phyloP scores from a whole-genome alignment of 2,113 vertebrate species.

The Pelecanoides urinatrix region DNA sequence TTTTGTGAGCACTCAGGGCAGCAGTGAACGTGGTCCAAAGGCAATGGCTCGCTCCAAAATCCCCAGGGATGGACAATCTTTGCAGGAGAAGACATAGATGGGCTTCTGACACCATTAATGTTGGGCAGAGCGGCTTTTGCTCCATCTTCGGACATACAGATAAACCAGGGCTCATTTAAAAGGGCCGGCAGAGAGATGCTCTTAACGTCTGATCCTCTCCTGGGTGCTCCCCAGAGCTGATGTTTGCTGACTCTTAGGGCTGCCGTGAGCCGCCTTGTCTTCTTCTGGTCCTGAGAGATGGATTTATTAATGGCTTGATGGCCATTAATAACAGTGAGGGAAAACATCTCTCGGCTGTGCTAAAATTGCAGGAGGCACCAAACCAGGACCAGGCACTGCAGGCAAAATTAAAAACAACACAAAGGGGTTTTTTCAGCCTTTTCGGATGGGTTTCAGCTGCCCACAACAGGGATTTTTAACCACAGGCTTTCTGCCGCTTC shows the following conservation, averaged over 20 bases:
- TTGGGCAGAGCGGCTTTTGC: not conserved
- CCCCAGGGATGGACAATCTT: not conserved
- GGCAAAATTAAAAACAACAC: not conserved
- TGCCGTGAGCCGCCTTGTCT: not conserved
- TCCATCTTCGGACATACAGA: not conserved
- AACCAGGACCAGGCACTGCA: not conserved
- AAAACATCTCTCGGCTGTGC: not conserved
- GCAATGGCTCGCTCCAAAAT: accelerated
- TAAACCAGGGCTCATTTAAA: not conserved
- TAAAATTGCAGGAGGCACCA: not conserved
- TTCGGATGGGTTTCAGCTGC: not conserved
- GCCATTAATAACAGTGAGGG: not conserved
- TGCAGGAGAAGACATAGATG: not conserved
- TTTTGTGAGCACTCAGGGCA: not conserved
- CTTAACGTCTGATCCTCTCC: not conserved
- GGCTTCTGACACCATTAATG: not conserved
- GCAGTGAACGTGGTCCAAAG: not conserved
- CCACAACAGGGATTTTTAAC: not conserved
- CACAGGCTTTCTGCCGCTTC: not conserved
- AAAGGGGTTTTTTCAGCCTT: not conserved
- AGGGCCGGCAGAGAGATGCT: not conserved
- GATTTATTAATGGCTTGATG: not conserved
- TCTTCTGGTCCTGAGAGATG: not conserved
- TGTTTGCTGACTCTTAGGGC: not conserved
- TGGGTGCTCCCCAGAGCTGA: not conserved